These are phyloP conservation scores for Eilema caniola DNA, from an alignment of 2,888 invertebrate species.

Conservation along the genomic window DNA sequence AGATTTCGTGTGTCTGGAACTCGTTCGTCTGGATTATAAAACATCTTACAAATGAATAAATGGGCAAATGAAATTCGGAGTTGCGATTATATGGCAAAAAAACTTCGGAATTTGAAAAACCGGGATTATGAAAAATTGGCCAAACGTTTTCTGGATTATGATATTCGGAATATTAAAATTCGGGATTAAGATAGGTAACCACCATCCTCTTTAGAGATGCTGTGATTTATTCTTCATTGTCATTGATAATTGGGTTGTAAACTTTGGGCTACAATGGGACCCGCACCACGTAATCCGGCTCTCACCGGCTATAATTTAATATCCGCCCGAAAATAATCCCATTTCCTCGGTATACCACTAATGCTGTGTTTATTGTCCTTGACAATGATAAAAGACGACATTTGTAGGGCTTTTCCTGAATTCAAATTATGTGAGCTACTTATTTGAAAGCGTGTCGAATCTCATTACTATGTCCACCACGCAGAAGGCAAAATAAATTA, in stretches of 20 bases:
- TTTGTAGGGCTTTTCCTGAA: constrained; percentile 44
- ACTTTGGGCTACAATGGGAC: constrained; percentile 69
- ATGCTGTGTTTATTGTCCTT: constrained; percentile 55
- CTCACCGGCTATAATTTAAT: constrained; percentile 83
- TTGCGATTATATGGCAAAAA: too few species aligned
- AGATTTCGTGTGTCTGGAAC: too few species aligned
- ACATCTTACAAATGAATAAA: too few species aligned
- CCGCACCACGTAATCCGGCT: constrained; percentile 75
- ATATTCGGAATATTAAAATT: too few species aligned
- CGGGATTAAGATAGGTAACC: too few species aligned
- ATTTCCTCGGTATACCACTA: constrained; percentile 72
- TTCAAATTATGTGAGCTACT: constrained; percentile 6
- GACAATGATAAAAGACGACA: constrained; percentile 53
- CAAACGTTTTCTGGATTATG: too few species aligned
- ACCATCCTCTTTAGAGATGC: constrained; percentile 36
- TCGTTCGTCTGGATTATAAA: too few species aligned
- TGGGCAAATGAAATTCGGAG: too few species aligned
- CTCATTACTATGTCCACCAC: background rate
- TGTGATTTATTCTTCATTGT: constrained; percentile 41
- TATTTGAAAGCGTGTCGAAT: background rate
- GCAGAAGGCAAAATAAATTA: background rate
- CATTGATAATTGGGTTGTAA: constrained; percentile 61
- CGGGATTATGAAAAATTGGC: too few species aligned
- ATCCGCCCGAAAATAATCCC: constrained; percentile 82
- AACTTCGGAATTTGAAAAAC: too few species aligned